These are phyloP conservation scores for Macrosteles quadrilineatus DNA, from an alignment of 1,140 invertebrate genomes.

Conservation along the genomic window DNA sequence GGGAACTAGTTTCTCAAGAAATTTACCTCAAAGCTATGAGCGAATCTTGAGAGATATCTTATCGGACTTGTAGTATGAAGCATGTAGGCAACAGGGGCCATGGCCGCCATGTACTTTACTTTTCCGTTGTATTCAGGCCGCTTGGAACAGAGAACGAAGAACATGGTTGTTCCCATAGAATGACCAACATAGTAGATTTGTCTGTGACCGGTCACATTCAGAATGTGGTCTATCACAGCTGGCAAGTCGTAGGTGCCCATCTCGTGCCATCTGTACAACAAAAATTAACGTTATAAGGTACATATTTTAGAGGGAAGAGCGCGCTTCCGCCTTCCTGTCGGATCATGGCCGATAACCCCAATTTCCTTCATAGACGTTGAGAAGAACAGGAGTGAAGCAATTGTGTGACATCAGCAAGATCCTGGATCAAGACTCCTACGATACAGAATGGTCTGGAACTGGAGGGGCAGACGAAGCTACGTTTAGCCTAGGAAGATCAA, in stretches of 20 bases:
- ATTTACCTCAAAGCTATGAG: conserved; percentile 57
- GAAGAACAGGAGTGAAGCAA: too few species aligned
- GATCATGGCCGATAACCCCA: too few species aligned
- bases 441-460: too few species aligned
- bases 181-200: conserved; percentile 60
- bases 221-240: conserved; percentile 64
- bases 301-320: too few species aligned
- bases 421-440: too few species aligned
- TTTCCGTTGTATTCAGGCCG: conserved; percentile 59
- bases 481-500: too few species aligned
- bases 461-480: too few species aligned
- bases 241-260: conserved; percentile 68
- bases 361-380: too few species aligned
- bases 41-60: conserved; percentile 58
- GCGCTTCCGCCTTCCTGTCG: too few species aligned
- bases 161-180: conserved; percentile 62
- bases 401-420: too few species aligned
- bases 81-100: conserved; percentile 50
- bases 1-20: neutral
- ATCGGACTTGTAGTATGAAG: conserved; percentile 69
- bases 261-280: conserved; percentile 61
- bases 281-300: too few species aligned
- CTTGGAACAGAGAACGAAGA: conserved; percentile 61
- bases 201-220: conserved; percentile 55
- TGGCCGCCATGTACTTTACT: conserved; percentile 49